phyloP scores from a whole-genome alignment of 2,888 invertebrate species.

The Desoria tigrina region DNA sequence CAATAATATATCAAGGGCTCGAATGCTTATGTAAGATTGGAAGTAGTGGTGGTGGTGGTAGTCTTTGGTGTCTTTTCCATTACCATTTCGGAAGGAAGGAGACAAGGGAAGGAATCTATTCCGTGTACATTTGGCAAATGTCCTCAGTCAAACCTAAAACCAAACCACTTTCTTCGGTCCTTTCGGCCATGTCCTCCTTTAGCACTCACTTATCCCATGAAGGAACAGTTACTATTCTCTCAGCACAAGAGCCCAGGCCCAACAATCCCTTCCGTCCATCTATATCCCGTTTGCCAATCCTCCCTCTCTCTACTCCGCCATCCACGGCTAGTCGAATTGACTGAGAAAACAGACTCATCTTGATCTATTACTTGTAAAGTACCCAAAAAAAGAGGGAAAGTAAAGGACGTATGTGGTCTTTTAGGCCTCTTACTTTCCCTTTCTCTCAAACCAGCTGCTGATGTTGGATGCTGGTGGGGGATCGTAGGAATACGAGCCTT shows the following conservation, averaged over 20 bases:
- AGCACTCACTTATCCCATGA: too few relatives aligned
- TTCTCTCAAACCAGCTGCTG: not conserved
- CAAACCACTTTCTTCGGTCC: conserved; percentile 42
- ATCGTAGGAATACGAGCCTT: too few relatives aligned
- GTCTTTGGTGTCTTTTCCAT: not conserved
- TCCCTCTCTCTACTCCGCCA: too few relatives aligned
- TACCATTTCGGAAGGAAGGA: conserved; percentile 7
- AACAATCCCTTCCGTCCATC: too few relatives aligned
- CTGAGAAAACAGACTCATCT: conserved; percentile 20
- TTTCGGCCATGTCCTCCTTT: conserved; percentile 35
- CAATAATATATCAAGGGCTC: too few relatives aligned
- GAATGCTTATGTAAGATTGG: too few relatives aligned
- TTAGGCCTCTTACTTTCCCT: conserved; percentile 10
- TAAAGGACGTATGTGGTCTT: conserved; percentile 10
- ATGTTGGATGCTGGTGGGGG: not conserved
- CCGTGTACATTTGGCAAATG: conserved; percentile 47
- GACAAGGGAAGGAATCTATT: not conserved
- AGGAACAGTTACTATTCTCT: too few relatives aligned
- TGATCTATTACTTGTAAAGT: conserved; percentile 35
- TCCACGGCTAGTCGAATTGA: not conserved
- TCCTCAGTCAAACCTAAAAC: conserved; percentile 41
- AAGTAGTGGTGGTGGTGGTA: too few relatives aligned
- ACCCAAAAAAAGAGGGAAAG: too few relatives aligned
- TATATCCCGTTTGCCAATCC: too few relatives aligned
- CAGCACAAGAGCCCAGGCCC: too few relatives aligned